Conservation (phyloP, 2,797 vertebrate species). For the Psittacula echo region DNA sequence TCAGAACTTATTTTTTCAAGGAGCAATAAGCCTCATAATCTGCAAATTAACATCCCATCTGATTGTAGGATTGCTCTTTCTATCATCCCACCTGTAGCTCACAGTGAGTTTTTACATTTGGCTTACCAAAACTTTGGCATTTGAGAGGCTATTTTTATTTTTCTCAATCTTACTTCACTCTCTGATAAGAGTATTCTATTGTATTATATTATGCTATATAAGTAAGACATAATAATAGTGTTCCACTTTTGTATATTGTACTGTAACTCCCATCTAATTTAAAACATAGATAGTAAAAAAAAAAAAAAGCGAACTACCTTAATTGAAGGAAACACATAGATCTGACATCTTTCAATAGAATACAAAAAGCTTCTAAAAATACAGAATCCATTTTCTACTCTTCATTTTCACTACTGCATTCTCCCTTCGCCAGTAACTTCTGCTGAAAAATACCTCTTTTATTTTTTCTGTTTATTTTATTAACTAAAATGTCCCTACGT, state of each 20-base stretch:
- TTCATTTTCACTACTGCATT: neutral
- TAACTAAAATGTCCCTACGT: conserved; percentile 50
- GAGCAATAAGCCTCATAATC: neutral
- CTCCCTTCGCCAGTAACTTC: neutral
- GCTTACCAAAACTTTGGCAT: neutral
- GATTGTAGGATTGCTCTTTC: neutral
- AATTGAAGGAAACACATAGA: neutral
- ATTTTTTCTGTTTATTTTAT: neutral
- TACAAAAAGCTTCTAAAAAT: neutral
- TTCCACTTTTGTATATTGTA: neutral
- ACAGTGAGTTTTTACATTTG: neutral
- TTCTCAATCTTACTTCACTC: neutral
- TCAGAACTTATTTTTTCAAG: neutral
- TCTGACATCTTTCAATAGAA: neutral
- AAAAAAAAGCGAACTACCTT: neutral
- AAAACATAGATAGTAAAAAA: neutral
- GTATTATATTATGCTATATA: neutral
- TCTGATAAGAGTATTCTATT: neutral
- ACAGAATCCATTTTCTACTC: neutral
- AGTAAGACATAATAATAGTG: neutral
- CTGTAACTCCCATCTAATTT: neutral
- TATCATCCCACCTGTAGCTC: neutral
- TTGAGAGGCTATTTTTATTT: neutral
- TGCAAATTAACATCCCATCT: neutral
- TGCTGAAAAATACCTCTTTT: neutral